Percentiles rank a stretch among this genome's conserved stretches.
Conservation (phyloP, 2,797 vertebrate species). For the Hippocampus kuda region DNA sequence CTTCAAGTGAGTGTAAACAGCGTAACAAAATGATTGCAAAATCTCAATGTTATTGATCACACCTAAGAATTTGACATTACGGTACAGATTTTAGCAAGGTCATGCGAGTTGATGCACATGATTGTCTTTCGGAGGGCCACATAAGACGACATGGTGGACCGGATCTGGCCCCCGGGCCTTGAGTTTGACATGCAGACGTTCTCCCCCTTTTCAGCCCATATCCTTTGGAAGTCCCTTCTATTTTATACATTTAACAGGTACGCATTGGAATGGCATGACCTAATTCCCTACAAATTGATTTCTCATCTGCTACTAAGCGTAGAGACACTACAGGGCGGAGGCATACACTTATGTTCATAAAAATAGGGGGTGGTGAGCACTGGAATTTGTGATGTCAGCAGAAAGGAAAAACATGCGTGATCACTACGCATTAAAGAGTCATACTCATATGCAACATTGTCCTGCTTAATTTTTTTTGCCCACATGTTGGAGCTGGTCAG, state of each 20-base stretch:
- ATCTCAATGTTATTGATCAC: no score
- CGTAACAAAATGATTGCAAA: no score
- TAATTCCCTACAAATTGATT: constrained; percentile 20
- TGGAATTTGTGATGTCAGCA: constrained; percentile 51
- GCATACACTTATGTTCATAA: constrained; percentile 48
- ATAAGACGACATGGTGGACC: no score
- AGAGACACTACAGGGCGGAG: constrained; percentile 32
- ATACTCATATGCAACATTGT: neutral
- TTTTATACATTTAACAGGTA: constrained; percentile 14
- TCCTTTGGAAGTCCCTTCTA: constrained; percentile 3
- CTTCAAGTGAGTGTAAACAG: no score
- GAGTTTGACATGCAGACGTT: no score
- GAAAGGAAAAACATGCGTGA: neutral
- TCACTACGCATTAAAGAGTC: neutral
- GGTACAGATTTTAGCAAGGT: no score
- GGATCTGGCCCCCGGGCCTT: no score
- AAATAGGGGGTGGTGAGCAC: constrained; percentile 20
- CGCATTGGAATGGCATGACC: constrained; percentile 21
- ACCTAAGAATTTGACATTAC: no score
- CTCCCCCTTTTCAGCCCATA: neutral
- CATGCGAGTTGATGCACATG: no score
- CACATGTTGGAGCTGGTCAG: neutral
- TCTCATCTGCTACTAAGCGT: constrained; percentile 46
- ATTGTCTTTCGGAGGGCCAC: no score
- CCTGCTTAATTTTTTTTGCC: neutral